phyloP scores from a whole-genome alignment of 2,797 vertebrate genomes.

The Galagoides demidoff region DNA sequence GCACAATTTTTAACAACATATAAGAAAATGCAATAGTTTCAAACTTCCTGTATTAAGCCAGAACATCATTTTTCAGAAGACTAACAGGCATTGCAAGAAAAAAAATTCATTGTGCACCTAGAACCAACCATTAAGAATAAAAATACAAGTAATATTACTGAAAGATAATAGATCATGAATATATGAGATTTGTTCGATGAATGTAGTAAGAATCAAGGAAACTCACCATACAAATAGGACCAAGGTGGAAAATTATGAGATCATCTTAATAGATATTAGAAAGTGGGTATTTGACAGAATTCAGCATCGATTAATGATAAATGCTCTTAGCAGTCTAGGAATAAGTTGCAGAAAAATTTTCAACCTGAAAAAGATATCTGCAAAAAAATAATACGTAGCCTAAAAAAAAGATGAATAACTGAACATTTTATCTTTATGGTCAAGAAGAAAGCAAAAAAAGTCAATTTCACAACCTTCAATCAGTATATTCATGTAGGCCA shows the following conservation, averaged over 20 bases:
- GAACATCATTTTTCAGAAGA: neutral
- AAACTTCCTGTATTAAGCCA: neutral
- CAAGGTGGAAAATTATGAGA: neutral
- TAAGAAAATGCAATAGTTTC: neutral
- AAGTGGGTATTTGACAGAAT: neutral
- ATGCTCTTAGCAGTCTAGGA: neutral
- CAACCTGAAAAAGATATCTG: neutral
- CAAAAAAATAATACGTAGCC: neutral
- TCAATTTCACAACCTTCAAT: neutral
- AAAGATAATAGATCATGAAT: neutral
- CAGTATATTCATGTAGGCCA: neutral
- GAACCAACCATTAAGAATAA: neutral
- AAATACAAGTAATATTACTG: neutral
- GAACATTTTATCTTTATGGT: neutral
- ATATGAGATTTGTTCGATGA: neutral
- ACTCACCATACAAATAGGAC: neutral
- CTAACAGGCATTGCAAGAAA: neutral
- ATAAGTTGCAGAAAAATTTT: neutral
- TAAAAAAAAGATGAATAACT: neutral
- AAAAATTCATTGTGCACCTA: neutral
- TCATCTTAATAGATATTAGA: neutral
- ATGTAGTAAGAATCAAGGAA: neutral
- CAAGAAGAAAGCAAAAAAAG: neutral
- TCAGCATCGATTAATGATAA: neutral
- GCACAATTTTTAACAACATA: neutral